Evolutionary conservation across 1,140 invertebrate genomes (phyloP).

Genomic region (Drosophila oshimai): DNA sequence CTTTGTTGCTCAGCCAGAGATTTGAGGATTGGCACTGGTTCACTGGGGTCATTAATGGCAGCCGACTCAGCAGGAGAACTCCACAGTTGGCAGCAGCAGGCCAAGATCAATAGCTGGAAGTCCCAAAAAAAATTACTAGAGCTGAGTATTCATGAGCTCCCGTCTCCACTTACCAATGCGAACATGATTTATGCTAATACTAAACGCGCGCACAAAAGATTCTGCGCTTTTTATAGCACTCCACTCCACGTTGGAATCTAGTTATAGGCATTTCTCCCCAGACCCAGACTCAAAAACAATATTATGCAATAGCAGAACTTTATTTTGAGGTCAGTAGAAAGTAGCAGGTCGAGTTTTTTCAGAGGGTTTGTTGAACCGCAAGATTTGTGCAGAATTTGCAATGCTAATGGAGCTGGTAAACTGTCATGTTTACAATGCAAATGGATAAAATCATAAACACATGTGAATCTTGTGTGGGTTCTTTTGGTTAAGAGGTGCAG

Average conservation of each 20-base stretch:
- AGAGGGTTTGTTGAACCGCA: constrained; percentile 58
- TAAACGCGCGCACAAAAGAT: constrained; percentile 43
- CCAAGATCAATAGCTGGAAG: constrained; percentile 19
- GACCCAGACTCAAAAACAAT: not conserved
- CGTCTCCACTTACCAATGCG: constrained; percentile 62
- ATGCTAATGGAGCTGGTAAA: constrained; percentile 48
- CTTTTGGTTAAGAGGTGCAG: constrained; percentile 39
- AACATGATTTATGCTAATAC: constrained; percentile 80
- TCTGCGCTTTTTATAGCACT: constrained; percentile 67
- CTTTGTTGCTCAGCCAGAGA: constrained; percentile 56
- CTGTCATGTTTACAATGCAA: constrained; percentile 45
- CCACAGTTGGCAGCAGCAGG: constrained; percentile 20
- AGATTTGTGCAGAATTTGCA: constrained; percentile 47
- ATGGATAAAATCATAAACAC: constrained; percentile 20
- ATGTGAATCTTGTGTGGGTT: constrained; percentile 15
- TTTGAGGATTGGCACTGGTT: constrained; percentile 55
- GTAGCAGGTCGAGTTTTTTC: constrained; percentile 18
- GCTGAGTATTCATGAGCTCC: constrained; percentile 22
- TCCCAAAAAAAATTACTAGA: not conserved
- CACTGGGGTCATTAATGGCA: constrained; percentile 17
- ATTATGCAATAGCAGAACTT: constrained; percentile 36
- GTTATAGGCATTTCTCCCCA: not conserved
- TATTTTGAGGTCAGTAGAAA: constrained; percentile 66
- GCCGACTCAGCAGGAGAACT: constrained; percentile 9
- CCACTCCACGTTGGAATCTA: not conserved